Base-by-base conservation (phyloP, 92 coral and sea anemone genomes). In the Siderastrea radians region DNA sequence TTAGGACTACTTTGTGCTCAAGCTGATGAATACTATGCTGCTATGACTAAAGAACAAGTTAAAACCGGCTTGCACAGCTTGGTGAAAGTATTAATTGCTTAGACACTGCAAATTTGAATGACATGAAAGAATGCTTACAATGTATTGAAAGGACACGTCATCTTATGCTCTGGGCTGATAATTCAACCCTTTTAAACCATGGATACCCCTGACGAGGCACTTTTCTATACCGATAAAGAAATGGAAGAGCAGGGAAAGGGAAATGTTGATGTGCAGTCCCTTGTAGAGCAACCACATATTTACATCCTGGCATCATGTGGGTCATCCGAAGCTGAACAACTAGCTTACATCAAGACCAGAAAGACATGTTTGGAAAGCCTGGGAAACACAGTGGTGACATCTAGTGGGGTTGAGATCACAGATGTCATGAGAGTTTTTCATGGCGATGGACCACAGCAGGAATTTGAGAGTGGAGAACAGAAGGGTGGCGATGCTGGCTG, bases 351-450 rank as follows among this genome's bases (percentile, higher is more conserved):
- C 38, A 26, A 26, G 38, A 26, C 38, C 38, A 26, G 38, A 26
- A 26, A 0, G 38, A 26, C 38, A 26, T 26, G 38, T 26, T 26
- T 26, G 38, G 38, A 26, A 26, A 26, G 38, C 38, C 38, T 26
- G 38, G 38, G 38, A 26, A 26, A 26, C 38, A 26, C 38, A 26
- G 38, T 26, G 38, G 38, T 26, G 38, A 26, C 38, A 26, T 44
- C 53, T 44, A 74, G 59, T 72, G 94, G 88, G 6, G 68, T 26
- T 46, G 82, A 91, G 48, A 67, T 86, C 4, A 80, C 77, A 10
- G 94, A 91, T 78, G 72, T 78, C 65, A 88, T 83, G 92, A 89
- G 92, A 57, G 49, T 88, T n/a, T 91, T 82, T 70, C 92, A 91
- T 71, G 90, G 92, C 1, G 92, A 91, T 77, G 86, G 88, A 15